Evolutionary conservation across 2,113 vertebrate species (phyloP), one percentile per base, ranked within the genome.

Genomic region (Tachuris rubrigastra): DNA sequence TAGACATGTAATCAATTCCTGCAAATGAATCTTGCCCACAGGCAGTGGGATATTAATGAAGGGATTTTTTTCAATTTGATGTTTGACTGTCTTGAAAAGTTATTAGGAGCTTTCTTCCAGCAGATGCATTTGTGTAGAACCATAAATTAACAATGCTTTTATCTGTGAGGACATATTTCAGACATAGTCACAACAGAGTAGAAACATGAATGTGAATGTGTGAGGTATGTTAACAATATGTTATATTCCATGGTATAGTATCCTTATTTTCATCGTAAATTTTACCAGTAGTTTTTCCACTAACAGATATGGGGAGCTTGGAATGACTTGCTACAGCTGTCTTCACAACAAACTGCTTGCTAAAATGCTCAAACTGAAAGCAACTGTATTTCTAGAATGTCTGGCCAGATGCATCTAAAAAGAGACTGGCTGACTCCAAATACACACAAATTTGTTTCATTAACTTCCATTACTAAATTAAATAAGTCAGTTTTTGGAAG

Each of bases 361-460:
- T 78, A 63, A 74, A 35, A 66, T 58, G 82, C 44, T 75, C 87
- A 73, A 89, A 87, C 56, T 82, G 60, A 87, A 93, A 91, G 73
- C n/a, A 85, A 85, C 73, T 37, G 27, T 37, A 76, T 82, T 87
- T 85, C 41, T 85, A 59, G 49, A 92, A 28, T 16, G 56, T 72
- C 90, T 91, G 75, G 82, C 84, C 89, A 95, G 85, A 92, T 80
- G 74, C 55, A 91, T 75, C 71, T 74, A 73, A 84, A 85, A 81
- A 93, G 63, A 93, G 66, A 82, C 74, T 83, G 95, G 88, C 73
- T 97, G 95, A 90, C 78, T 97, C 78, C 85, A 91, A 80, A 96
- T 13, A 73, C 59, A 85, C 50, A 87, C 47, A 87, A 94, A 42
- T 66, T 89, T 95, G 96, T 93, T 95, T 96, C 93, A 96, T 89